Evolutionary conservation across 2,113 vertebrate species (phyloP), one percentile per base, ranked within the genome.

Genomic region (Cephalopholis sonnerati): DNA sequence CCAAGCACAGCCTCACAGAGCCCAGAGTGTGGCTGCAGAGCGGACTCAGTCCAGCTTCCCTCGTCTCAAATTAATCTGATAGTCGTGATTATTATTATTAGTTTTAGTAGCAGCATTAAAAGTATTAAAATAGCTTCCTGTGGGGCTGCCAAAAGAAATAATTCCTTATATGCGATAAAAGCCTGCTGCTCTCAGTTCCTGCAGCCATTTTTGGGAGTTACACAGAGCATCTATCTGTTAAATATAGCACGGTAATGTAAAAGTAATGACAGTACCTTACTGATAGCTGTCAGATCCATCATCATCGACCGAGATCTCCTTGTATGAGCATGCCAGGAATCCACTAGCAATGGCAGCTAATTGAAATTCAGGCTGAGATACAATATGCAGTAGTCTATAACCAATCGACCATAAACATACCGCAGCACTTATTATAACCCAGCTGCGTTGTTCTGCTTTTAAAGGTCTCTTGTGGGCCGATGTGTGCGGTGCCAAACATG

Each of bases 401-500:
- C 36, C 79, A 65, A 44, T 25, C 22, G 5, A 65, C 77, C 73
- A 18, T 71, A 83, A 91, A 87, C 85, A 89, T 69, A 77, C 72
- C 32, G 9, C n/a, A 32, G 71, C 62, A 12, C 39, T 84, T 81
- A 39, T 81, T 68, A 73, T 44, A 44, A 12, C 72, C 27, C 68
- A 54, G 63, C 81, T 69, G 59, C 51, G 7, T 73, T 11, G 12
- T 75, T 86, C 65, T 3, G 24, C 51, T 89, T 36, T 67, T 61
- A 20, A 36, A 2, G 27, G 22, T 73, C 78, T 50, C 22, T 66
- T 51, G 44, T 44, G 36, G 13, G 29, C 59, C 51, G 27, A 18
- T 48, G 58, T 22, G 39, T 73, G 39, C 5, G 36, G 74, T 74
- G 78, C 81, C 66, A 64, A 63, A 78, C 77, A 27, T 64, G 67